Conservation (phyloP, 1,140 invertebrate species). For the Caenorhabditis briggsae region DNA sequence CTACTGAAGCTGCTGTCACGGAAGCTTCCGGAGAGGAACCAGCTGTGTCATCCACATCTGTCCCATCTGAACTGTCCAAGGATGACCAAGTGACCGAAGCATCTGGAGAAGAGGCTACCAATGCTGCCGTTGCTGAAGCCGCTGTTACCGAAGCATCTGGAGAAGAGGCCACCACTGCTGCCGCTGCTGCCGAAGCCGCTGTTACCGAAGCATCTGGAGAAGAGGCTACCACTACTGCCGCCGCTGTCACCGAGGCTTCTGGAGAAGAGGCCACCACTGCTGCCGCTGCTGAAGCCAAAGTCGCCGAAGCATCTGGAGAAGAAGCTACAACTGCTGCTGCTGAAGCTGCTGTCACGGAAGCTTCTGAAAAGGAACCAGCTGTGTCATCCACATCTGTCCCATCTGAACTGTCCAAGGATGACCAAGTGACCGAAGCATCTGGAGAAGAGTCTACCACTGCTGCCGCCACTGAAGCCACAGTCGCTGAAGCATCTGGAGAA, state of each 20-base stretch:
- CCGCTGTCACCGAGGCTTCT: constrained; percentile 1
- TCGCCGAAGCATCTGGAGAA: constrained; percentile 9
- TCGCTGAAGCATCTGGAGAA: constrained; percentile 20
- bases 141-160: constrained; percentile 12
- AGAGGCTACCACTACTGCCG: background rate
- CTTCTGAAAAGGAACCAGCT: constrained; percentile 18
- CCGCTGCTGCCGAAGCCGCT: constrained; percentile 4
- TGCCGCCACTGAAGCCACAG: no score
- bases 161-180: constrained; percentile 16
- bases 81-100: constrained; percentile 4
- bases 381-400: background rate
- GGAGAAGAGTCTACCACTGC: constrained; percentile 4
- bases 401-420: background rate
- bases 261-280: constrained; percentile 16
- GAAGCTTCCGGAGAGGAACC: constrained; percentile 49
- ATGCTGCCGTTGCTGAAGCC: background rate
- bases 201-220: constrained; percentile 24
- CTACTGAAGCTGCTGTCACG: constrained; percentile 3
- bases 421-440: constrained; percentile 2
- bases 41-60: background rate
- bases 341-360: no score
- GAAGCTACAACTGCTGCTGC: background rate
- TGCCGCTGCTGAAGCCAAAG: no score
- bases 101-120: constrained; percentile 47
- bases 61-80: background rate